phyloP scores from a whole-genome alignment of 2,888 invertebrate genomes.

The Oithona nana region DNA sequence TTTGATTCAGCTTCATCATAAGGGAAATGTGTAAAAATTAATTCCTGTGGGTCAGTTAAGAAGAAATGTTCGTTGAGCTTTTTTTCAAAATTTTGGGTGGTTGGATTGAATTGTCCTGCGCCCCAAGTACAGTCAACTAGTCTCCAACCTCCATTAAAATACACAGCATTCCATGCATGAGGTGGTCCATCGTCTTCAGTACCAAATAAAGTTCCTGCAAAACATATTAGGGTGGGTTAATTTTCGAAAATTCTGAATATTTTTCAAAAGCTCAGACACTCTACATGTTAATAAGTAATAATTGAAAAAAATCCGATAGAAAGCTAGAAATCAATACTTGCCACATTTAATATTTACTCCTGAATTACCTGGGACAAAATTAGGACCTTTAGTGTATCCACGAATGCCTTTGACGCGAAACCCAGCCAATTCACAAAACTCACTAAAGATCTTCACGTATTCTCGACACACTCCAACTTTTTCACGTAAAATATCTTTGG shows the following conservation, averaged over 20 bases:
- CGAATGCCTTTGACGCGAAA: slow-evolving; percentile 24
- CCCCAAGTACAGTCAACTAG: slow-evolving; percentile 25
- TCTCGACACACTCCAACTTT: slow-evolving; percentile 24
- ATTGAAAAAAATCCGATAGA: not conserved
- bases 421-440: slow-evolving; percentile 24
- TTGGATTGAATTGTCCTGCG: slow-evolving; percentile 21
- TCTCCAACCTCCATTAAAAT: slow-evolving; percentile 25
- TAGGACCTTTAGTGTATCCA: slow-evolving; percentile 25
- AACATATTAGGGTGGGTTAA: too few species aligned
- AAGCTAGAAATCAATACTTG: not conserved
- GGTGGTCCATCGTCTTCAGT: slow-evolving; percentile 9
- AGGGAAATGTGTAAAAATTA: slow-evolving; percentile 25
- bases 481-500: slow-evolving; percentile 22
- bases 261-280: too few species aligned
- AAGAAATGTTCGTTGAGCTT: slow-evolving; percentile 24
- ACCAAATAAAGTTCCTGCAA: not conserved
- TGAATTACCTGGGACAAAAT: slow-evolving; percentile 21
- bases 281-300: not conserved
- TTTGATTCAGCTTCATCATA: slow-evolving; percentile 21
- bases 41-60: slow-evolving; percentile 24
- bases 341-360: not conserved
- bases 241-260: too few species aligned
- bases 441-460: slow-evolving; percentile 24
- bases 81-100: not conserved
- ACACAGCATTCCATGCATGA: slow-evolving; percentile 25